phyloP scores from a whole-genome alignment of 2,113 vertebrate species.

The Carassius gibelio region DNA sequence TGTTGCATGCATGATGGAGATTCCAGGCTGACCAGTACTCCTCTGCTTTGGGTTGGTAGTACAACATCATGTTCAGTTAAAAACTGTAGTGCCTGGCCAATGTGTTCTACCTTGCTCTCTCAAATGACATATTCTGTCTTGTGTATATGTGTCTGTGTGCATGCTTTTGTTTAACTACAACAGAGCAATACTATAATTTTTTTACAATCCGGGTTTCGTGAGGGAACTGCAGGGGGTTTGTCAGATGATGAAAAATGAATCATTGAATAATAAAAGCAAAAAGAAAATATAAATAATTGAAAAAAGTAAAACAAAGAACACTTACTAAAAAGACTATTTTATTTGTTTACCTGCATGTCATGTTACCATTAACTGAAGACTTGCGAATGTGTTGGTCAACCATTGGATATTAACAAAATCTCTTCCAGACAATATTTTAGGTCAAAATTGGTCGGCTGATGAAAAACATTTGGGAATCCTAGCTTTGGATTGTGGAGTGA shows the following conservation, averaged over 20 bases:
- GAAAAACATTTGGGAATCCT: background rate
- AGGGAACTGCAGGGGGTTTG: background rate
- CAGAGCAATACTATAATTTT: background rate
- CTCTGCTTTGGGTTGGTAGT: slow-evolving; percentile 25
- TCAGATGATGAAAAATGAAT: background rate
- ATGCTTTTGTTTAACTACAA: slow-evolving; percentile 3
- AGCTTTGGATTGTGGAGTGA: background rate
- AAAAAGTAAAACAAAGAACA: background rate
- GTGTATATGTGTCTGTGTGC: background rate
- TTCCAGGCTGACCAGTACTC: slow-evolving; percentile 10
- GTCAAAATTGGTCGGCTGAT: background rate
- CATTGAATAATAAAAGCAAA: background rate
- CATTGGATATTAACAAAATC: background rate
- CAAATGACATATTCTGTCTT: slow-evolving; percentile 24
- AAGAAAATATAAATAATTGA: background rate
- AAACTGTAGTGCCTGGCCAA: slow-evolving; percentile 22
- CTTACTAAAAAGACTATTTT: background rate
- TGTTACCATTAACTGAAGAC: background rate
- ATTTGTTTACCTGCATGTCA: background rate
- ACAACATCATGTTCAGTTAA: slow-evolving; percentile 25
- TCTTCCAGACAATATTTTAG: background rate
- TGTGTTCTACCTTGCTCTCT: background rate
- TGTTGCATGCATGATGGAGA: slow-evolving; percentile 28
- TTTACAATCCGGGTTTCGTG: background rate
- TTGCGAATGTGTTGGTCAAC: background rate